Evolutionary conservation across 2,113 vertebrate genomes (phyloP), one percentile per base, ranked within the genome.

Genomic region (Callionymus lyra): DNA sequence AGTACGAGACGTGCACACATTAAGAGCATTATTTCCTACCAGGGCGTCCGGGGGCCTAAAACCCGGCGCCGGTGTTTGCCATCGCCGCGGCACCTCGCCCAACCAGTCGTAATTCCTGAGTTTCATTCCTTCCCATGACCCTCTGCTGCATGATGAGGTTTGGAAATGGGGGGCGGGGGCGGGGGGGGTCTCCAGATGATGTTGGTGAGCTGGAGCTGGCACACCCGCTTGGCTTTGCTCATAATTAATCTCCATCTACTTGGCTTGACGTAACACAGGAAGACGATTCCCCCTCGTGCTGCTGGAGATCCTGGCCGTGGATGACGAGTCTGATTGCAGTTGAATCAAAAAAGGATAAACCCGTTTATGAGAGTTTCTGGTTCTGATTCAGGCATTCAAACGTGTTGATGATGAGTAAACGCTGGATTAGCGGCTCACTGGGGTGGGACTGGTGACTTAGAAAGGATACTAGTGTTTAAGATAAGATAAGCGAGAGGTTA

Each of bases 1-100:
- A 87, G 87, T 90, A 87, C 83, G 89, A 86, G 82, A 85, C 73
- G 77, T 81, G 88, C 90, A 92, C 89, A 89, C 90, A 90, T 92
- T 90, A 87, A 73, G 77, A 85, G 79, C 91, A 89, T 93, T 94
- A 91, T 81, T 83, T n/a, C n/a, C 77, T 84, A 84, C 85, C 52
- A 81, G 79, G n/a, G 33, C 44, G 60, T 41, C 46, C 53, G 63
- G 62, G 52, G n/a, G n/a, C n/a, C n/a, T n/a, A n/a, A n/a, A n/a
- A n/a, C n/a, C 38, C 31, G 39, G 65, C 43, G 16, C 50, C 65
- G 59, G 55, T 56, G 55, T 63, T 65, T 48, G 57, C 56, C 53
- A 59, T 62, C 36, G 53, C 57, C 69, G 51, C 67, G 58, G 70
- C 43, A 55, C 69, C 44, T 51, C 56, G 65, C 64, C 67, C 62